Percentiles rank a stretch among this genome's conserved stretches.
These are phyloP conservation scores for Rhea pennata DNA, from an alignment of 2,113 vertebrate genomes.

Conservation along the genomic window DNA sequence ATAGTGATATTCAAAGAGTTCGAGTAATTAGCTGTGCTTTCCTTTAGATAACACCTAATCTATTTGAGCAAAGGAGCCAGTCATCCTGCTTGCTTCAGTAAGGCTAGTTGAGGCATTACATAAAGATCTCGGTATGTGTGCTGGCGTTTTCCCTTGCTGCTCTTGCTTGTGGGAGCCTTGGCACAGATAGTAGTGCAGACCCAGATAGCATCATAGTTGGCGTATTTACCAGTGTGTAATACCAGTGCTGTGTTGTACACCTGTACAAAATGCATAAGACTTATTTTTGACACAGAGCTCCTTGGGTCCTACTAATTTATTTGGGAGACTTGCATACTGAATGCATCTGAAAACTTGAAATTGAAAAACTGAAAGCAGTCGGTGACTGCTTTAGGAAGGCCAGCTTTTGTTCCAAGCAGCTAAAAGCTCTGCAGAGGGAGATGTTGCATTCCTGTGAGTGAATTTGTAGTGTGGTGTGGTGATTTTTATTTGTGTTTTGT, in stretches of 20 bases:
- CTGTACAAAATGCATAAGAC: not conserved
- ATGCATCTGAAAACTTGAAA: not conserved
- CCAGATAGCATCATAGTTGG: not conserved
- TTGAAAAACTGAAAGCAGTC: not conserved
- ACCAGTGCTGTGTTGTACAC: not conserved
- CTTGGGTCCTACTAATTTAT: not conserved
- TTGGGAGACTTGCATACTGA: not conserved
- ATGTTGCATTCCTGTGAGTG: not conserved
- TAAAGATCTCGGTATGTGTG: not conserved
- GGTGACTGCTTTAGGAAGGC: not conserved
- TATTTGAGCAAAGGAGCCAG: not conserved
- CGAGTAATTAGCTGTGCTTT: not conserved
- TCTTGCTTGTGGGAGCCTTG: not conserved
- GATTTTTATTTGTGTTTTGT: not conserved
- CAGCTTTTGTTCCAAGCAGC: not conserved
- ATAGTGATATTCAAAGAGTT: not conserved
- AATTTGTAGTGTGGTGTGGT: not conserved
- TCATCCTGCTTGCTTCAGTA: fast-evolving
- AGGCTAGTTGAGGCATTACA: not conserved
- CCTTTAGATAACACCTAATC: not conserved
- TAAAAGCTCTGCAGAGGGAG: not conserved
- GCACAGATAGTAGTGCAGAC: not conserved
- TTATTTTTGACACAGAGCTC: not conserved
- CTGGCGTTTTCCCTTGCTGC: not conserved
- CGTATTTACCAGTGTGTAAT: not conserved